A percentile compares a stretch with the other conserved stretches of the same genome.
Evolutionary conservation across 35 echinoderm and acorn worm genomes (phyloP).

Genomic region (Apostichopus japonicus): DNA sequence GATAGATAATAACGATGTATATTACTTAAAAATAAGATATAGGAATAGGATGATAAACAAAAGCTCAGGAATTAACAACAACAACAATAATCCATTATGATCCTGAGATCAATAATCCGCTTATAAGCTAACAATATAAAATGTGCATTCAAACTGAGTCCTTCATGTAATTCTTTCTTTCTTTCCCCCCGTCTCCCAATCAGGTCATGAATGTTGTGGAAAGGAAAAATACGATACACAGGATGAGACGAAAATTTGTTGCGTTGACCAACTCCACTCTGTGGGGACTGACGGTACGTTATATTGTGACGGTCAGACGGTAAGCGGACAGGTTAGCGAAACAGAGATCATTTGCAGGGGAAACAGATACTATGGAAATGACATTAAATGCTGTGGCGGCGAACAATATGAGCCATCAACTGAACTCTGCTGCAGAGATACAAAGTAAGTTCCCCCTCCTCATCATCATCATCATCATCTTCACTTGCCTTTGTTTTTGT

Average conservation of each 20-base stretch:
- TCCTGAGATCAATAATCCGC: too few relatives aligned
- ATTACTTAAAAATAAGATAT: too few relatives aligned
- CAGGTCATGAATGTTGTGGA: slow-evolving; percentile 35
- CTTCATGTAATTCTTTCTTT: not conserved
- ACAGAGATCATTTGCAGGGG: slow-evolving; percentile 9
- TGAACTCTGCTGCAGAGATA: slow-evolving; percentile 10
- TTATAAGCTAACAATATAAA: not conserved
- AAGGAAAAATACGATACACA: not conserved
- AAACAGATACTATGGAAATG: not conserved
- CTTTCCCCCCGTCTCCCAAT: not conserved
- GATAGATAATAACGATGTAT: too few relatives aligned
- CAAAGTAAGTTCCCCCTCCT: not conserved
- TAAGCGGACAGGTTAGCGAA: not conserved
- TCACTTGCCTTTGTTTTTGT: not conserved
- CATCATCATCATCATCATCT: not conserved
- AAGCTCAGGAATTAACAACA: not conserved
- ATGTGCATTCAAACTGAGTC: not conserved
- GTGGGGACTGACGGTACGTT: not conserved
- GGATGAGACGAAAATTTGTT: not conserved
- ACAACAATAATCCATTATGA: too few relatives aligned
- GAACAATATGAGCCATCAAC: not conserved
- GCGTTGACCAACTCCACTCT: not conserved
- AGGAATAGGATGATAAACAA: too few relatives aligned
- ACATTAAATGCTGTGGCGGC: not conserved
- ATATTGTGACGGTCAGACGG: not conserved